Conservation (phyloP, 2,797 vertebrate species). For the Danio choprae region DNA sequence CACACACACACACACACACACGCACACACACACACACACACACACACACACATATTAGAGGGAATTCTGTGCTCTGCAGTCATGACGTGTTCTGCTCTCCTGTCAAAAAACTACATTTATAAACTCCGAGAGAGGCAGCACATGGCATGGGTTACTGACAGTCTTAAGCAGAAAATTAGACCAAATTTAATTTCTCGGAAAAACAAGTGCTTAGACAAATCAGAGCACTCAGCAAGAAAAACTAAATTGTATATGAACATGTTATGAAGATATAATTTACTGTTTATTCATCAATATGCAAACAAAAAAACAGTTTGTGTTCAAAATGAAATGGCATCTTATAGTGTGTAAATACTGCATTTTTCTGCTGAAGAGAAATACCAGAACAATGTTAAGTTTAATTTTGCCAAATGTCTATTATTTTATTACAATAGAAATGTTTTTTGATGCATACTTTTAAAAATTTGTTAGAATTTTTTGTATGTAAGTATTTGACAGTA, state of each 20-base stretch:
- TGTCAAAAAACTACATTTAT: neutral
- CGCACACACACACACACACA: constrained; percentile 9
- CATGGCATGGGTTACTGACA: neutral
- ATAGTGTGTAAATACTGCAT: too few relatives aligned
- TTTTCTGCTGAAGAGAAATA: neutral
- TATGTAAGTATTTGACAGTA: neutral
- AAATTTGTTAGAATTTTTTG: neutral
- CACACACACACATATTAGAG: neutral
- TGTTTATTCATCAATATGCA: neutral
- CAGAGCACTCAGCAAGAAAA: neutral
- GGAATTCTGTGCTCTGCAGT: neutral
- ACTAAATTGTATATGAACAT: neutral
- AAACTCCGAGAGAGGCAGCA: neutral
- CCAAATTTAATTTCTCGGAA: neutral
- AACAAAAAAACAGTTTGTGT: neutral
- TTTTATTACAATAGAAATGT: neutral
- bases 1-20: constrained; percentile 8
- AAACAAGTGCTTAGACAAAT: neutral
- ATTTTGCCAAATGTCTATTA: neutral
- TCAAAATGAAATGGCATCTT: neutral
- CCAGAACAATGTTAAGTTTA: neutral
- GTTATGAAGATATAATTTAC: neutral
- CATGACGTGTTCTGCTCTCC: constrained; percentile 1
- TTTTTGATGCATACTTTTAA: neutral
- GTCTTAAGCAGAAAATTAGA: neutral